Evolutionary conservation across 2,888 invertebrate genomes (phyloP), one percentile per base, ranked within the genome.

Genomic region (Nasonovia ribisnigri): DNA sequence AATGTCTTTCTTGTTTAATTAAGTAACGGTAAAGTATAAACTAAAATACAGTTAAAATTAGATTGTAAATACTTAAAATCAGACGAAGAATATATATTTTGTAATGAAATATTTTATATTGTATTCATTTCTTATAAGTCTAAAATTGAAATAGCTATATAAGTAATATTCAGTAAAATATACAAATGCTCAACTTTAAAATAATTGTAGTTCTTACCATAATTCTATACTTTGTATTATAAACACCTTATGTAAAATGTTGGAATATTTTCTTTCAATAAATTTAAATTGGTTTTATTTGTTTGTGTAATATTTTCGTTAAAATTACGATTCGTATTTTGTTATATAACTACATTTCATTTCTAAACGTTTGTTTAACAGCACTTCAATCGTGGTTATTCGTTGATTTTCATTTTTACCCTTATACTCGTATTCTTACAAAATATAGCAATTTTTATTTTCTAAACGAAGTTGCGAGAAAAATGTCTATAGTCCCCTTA

Each of bases 391-490:
- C 92, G 92, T 20, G 48, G 48, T 92, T 88, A 92, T 87, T 67
- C 48, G 42, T 67, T 88, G 87, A 67, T 87, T 67, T 92, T 87
- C 26, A 42, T 88, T 36, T 87, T 87, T 54, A 88, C 11, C 10
- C 57, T 88, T n/a, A 6, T 36, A 87, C 42, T 87, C 48, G 48
- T 3, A 77, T 88, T 77, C 51, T 77, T 42, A 24, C n/a, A n/a
- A 92, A 88, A 92, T 92, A 92, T 92, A 3, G 51, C 92, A 51
- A 77, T 92, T 88, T 77, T 92, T 92, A 88, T 88, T 77, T 77
- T 51, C 92, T 43, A 54, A 92, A 88, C 67, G 67, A 92, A 77
- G 77, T 51, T 54, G 77, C 51, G 51, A 77, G 88, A 77, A 92
- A 88, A 92, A 92, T 67, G 92, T 48, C 51, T 92, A 60, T 92